phyloP scores from a whole-genome alignment of 2,888 invertebrate species.

The Apamea sordens region DNA sequence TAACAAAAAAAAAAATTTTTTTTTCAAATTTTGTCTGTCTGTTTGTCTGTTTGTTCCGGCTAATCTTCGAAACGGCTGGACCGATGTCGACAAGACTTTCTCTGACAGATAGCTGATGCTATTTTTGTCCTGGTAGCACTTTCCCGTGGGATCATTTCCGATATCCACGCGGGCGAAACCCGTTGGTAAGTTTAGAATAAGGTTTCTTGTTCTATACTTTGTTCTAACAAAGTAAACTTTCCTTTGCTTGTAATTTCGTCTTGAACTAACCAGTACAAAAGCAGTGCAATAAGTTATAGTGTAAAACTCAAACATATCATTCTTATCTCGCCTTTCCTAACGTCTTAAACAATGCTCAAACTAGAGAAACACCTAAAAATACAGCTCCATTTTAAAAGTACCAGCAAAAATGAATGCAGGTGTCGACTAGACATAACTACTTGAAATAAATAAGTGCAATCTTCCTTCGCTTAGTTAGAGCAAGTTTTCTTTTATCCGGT shows the following conservation, averaged over 20 bases:
- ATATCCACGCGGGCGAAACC: neutral
- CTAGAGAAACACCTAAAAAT: constrained; percentile 38
- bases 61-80: neutral
- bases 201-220: neutral
- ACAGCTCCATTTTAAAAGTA: constrained; percentile 41
- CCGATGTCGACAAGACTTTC: neutral
- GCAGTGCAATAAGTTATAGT: neutral
- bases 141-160: neutral
- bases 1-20: no score
- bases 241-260: neutral
- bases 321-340: constrained; percentile 23
- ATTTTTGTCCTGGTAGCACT: neutral
- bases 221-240: neutral
- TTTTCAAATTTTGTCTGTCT: neutral
- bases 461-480: constrained; percentile 66
- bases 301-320: constrained; percentile 18
- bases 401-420: constrained; percentile 57
- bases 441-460: constrained; percentile 67
- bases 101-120: neutral
- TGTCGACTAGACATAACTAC: constrained; percentile 50
- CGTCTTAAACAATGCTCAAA: constrained; percentile 38
- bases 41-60: neutral
- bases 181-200: neutral
- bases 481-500: constrained; percentile 70
- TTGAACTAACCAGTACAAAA: constrained; percentile 9